Conservation (phyloP, 2,113 vertebrate species). For the Perca fluviatilis region DNA sequence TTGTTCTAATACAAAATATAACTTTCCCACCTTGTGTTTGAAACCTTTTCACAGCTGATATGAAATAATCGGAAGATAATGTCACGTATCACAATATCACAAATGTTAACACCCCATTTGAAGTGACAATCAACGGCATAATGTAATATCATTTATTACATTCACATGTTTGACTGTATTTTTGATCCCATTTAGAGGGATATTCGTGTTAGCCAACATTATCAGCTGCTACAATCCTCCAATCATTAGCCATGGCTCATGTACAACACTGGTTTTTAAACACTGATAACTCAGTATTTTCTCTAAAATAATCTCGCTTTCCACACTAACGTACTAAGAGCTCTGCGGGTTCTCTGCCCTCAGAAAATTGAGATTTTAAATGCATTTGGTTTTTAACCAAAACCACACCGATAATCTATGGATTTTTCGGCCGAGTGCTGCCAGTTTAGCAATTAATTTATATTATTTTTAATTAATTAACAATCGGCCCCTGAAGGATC, state of each 20-base stretch:
- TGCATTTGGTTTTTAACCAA: too few species aligned
- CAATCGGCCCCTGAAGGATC: background rate
- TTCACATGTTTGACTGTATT: background rate
- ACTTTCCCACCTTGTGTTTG: background rate
- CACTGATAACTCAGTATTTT: background rate
- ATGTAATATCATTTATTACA: background rate
- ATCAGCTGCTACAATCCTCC: conserved; percentile 17
- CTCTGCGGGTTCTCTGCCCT: background rate
- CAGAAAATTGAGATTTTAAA: background rate
- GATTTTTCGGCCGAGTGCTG: background rate
- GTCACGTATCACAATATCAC: background rate
- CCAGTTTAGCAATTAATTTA: background rate
- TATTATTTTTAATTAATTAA: too few species aligned
- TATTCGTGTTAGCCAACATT: background rate
- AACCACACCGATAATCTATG: too few species aligned
- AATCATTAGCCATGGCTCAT: background rate
- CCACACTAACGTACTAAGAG: too few species aligned
- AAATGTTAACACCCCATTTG: background rate
- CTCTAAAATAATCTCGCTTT: background rate
- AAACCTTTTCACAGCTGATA: background rate
- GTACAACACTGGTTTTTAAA: background rate
- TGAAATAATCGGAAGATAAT: background rate
- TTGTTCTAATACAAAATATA: background rate
- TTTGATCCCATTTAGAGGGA: background rate
- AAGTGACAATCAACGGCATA: background rate